Evolutionary conservation across 2,797 vertebrate species (phyloP).

Genomic region (Odontamblyopus lacepedii): DNA sequence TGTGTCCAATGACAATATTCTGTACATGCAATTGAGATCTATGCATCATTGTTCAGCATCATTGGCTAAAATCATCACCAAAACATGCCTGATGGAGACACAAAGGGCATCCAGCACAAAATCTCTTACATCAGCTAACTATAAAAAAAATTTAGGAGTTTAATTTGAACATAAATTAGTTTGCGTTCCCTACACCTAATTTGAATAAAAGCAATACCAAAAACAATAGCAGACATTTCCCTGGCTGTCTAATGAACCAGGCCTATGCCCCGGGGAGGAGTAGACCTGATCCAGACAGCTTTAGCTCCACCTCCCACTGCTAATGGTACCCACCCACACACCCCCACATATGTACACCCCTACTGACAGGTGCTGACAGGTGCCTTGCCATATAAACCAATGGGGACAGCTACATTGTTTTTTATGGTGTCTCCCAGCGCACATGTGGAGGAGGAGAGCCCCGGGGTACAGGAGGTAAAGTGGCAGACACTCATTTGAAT

Average conservation of each 20-base stretch:
- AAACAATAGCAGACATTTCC: slow-evolving; percentile 27
- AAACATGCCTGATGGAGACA: too few relatives aligned
- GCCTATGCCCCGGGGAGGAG: slow-evolving; percentile 41
- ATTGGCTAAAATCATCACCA: too few relatives aligned
- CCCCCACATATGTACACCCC: slow-evolving; percentile 19
- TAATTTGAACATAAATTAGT: too few relatives aligned
- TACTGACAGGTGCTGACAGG: slow-evolving; percentile 70
- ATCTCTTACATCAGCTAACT: not conserved
- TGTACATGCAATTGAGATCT: too few relatives aligned
- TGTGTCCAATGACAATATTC: too few relatives aligned
- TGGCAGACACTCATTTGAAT: slow-evolving; percentile 55
- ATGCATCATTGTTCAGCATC: too few relatives aligned
- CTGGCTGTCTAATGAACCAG: slow-evolving; percentile 42
- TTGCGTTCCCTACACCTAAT: not conserved
- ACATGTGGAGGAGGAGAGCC: slow-evolving; percentile 30
- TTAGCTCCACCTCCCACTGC: slow-evolving; percentile 50
- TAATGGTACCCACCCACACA: slow-evolving; percentile 29
- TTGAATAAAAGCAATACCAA: not conserved
- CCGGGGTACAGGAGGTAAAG: slow-evolving; percentile 29
- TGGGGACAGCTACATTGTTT: slow-evolving; percentile 37
- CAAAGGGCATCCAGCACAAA: not conserved
- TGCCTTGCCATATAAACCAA: slow-evolving; percentile 40
- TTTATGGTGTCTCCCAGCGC: slow-evolving; percentile 22
- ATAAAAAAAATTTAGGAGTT: too few relatives aligned
- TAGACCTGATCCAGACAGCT: slow-evolving; percentile 53